Conservation (phyloP, 1,140 invertebrate genomes). For the Drosophila miranda region DNA sequence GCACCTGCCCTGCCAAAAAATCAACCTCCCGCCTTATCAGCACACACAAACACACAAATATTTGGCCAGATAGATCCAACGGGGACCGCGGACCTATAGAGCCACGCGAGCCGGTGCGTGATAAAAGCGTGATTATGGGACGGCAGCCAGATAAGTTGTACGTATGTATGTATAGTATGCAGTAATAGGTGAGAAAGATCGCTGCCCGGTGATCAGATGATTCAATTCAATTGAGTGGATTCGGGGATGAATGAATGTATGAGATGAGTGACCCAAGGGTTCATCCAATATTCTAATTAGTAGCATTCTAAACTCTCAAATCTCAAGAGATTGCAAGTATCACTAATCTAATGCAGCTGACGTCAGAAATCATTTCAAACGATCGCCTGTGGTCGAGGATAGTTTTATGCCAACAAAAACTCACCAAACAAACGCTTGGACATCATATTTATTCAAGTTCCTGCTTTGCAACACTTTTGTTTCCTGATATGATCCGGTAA, state of each 20-base stretch:
- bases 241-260: too few relatives aligned
- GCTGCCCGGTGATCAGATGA: not conserved
- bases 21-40: constrained; percentile 21
- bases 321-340: too few relatives aligned
- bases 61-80: constrained; percentile 1
- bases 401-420: constrained; percentile 10
- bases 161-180: not conserved
- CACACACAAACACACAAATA: not conserved
- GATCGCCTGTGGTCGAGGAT: not conserved
- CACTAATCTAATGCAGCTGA: not conserved
- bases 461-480: not conserved
- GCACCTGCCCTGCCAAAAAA: constrained; percentile 5
- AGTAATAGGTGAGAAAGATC: not conserved
- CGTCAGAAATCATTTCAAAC: not conserved
- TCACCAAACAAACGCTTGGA: constrained; percentile 51
- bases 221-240: too few relatives aligned
- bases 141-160: too few relatives aligned
- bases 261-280: too few relatives aligned
- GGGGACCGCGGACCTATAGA: not conserved
- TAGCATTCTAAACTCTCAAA: too few relatives aligned
- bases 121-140: not conserved
- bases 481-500: not conserved
- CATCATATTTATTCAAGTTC: constrained; percentile 44
- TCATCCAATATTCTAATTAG: too few relatives aligned
- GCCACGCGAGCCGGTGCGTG: not conserved